Base-by-base conservation (phyloP, 2,888 invertebrate species). In the Sipha maydis region DNA sequence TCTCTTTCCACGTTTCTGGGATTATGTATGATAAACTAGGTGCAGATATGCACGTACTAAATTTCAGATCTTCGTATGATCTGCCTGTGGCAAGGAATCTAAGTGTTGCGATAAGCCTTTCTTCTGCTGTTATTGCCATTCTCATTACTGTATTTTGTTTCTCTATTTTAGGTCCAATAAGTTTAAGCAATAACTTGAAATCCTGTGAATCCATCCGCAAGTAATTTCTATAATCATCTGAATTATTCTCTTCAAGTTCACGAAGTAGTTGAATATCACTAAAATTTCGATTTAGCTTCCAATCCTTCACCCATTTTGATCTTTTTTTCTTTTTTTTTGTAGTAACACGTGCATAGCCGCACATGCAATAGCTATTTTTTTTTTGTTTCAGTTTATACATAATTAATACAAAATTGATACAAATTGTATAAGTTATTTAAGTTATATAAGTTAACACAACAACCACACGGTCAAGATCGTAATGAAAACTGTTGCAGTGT, bases 141-240 rank as follows among this genome's bases (percentile, higher is more conserved):
- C 73, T 73, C 73, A 73, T 73, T 21, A 73, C 73, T 21, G 73
- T 73, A 38, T 73, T 17, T 73, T 73, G 17, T 73, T 75, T 75
- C 9, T 25, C 14, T 25, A 75, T 38, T 21, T 75, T 75, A 7
- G 75, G 75, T 75, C 3, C 75, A 8, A 75, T 38, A 75, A 75
- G 34, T 2, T 75, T 25, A 38, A 75, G 21, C 8, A 61, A 75
- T 25, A 75, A 75, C 75, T 75, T 2, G 7, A 61, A 61, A 61
- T 61, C 61, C 21, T 61, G 19, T 61, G 21, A 19, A 61, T 61
- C 75, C 75, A 75, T 75, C 25, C 75, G 38, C 1, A 76, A 17
- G 17, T 76, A 41, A 76, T 76, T 76, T 41, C n/a, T 76, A 11
- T 75, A 75, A 21, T 75, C 38, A 38, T 75, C 73, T 38, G 73